Percentiles rank a stretch among this genome's conserved stretches.
Evolutionary conservation across 2,113 vertebrate genomes (phyloP).

Genomic region (Toxostoma redivivum): DNA sequence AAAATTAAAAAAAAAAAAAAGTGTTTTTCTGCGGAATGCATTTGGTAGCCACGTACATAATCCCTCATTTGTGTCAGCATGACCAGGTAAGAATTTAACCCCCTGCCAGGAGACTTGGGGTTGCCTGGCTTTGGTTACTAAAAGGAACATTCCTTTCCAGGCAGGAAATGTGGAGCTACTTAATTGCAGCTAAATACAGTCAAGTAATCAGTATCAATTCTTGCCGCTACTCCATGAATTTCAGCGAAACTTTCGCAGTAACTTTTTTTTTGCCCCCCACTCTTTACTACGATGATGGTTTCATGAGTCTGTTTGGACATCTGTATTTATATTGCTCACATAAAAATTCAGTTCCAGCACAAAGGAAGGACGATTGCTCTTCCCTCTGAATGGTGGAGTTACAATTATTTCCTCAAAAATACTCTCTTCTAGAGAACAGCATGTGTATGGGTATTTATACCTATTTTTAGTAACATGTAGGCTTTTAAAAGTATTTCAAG

Average conservation of each 20-base stretch:
- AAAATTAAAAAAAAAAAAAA: neutral
- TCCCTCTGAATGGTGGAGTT: neutral
- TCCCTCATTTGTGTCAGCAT: neutral
- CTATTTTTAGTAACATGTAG: neutral
- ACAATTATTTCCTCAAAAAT: neutral
- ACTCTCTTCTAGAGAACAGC: neutral
- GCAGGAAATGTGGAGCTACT: neutral
- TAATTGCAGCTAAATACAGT: neutral
- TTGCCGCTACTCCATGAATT: neutral
- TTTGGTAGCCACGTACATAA: neutral
- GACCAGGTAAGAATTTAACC: neutral
- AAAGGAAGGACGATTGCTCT: neutral
- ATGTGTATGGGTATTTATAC: neutral
- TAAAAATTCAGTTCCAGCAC: neutral
- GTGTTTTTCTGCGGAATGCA: neutral
- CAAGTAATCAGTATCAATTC: neutral
- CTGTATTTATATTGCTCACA: neutral
- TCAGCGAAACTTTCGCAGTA: neutral
- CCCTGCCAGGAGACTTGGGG: neutral
- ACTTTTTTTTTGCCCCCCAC: accelerated
- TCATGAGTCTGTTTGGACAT: neutral
- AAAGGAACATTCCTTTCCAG: neutral
- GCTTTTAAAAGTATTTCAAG: neutral
- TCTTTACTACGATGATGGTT: neutral
- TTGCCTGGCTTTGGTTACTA: neutral